These are phyloP conservation scores for Origma solitaria DNA, from an alignment of 2,113 vertebrate species.

Conservation along the genomic window DNA sequence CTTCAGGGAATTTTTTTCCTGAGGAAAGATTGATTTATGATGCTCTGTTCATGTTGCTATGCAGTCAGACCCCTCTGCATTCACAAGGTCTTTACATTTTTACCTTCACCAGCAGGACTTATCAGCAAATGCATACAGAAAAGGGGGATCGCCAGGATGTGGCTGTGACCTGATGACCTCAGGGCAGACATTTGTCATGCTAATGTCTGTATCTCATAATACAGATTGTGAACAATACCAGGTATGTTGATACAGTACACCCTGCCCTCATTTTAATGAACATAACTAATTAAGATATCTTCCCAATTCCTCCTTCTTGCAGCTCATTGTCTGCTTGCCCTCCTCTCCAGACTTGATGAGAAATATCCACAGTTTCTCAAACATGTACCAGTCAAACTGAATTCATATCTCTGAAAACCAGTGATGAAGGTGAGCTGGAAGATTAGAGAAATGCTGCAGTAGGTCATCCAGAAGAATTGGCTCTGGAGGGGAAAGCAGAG, in stretches of 20 bases:
- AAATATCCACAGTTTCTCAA: not conserved
- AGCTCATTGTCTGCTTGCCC: not conserved
- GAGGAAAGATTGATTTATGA: constrained; percentile 26
- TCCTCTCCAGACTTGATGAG: not conserved
- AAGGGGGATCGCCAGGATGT: not conserved
- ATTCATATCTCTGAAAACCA: not conserved
- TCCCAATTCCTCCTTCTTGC: not conserved
- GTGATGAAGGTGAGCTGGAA: not conserved
- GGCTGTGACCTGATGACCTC: not conserved
- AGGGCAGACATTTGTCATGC: not conserved
- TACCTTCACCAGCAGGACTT: not conserved
- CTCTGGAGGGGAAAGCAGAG: constrained; percentile 22
- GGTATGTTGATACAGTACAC: not conserved
- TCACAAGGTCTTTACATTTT: not conserved
- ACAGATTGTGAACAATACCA: not conserved
- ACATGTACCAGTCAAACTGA: not conserved
- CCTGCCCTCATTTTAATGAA: not conserved
- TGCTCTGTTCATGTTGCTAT: not conserved
- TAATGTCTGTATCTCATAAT: not conserved
- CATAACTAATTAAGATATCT: not conserved
- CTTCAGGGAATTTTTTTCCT: not conserved
- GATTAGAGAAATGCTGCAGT: not conserved
- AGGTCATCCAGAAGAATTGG: constrained; percentile 50
- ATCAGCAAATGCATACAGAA: not conserved
- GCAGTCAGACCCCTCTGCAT: not conserved